Base-by-base conservation (phyloP, 2,113 vertebrate species). In the Prietella phreatophila region DNA sequence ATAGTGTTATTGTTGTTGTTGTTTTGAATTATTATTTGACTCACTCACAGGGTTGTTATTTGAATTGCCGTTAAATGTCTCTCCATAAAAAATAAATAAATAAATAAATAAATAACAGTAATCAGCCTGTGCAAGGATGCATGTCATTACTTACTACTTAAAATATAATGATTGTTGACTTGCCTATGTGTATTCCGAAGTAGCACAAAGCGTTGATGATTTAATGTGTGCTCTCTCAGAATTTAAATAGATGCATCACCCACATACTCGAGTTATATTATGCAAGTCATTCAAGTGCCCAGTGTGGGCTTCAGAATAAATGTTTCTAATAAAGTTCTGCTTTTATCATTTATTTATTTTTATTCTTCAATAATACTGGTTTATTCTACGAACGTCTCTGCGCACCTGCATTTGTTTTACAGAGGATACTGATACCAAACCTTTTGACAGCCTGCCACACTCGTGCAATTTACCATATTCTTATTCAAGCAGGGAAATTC, bases 251-350 rank as follows among this genome's bases (percentile, higher is more conserved):
- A 87, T 85, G 80, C 85, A 85, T 92, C 92, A 86, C 93, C 93
- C 94, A 94, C 94, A 88, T 75, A 69, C 84, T 75, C 55, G 88
- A 88, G 82, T 94, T 93, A 61, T 42, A 82, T 82, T 82, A 94
- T 20, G 89, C 88, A 94, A 93, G 90, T 60, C 53, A 83, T 91
- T 89, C 73, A 47, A 92, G 92, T 92, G 86, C 89, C 82, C 85
- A 65, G 87, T 71, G 87, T 87, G 82, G 55, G 87, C 84, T 89
- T 79, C 82, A 39, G 47, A 76, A 55, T 71, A 42, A 87, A 87
- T 47, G 50, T 63, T 82, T 69, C 36, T 14, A 88, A 78, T 91
- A 67, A 47, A 33, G 90, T 87, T 69, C 13, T 58, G 27, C 82
- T 20, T 50, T 20, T 22, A 81, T 50, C 30, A 1, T 27, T 78